phyloP scores from a whole-genome alignment of 1,140 invertebrate genomes.

The Harpegnathos saltator region DNA sequence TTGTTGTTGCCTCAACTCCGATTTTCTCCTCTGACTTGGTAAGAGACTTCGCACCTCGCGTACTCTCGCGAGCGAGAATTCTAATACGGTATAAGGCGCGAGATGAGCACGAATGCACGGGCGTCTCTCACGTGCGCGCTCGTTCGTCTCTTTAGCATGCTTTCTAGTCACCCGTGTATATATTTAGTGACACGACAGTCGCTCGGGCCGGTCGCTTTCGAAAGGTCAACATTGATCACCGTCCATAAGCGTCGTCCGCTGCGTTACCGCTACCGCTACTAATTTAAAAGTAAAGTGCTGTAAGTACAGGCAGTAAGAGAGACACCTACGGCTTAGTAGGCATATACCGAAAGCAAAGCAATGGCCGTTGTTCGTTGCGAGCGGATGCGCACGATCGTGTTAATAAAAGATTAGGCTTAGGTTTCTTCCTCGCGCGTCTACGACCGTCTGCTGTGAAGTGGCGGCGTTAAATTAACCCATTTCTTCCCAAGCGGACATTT shows the following conservation, averaged over 20 bases:
- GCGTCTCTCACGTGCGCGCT: background rate
- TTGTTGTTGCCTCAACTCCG: background rate
- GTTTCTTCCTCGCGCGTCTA: no score
- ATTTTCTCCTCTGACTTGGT: background rate
- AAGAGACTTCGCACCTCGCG: background rate
- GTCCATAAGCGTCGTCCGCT: conserved; percentile 35
- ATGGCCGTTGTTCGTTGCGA: no score
- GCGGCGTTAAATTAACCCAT: no score
- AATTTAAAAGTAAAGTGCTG: conserved; percentile 41
- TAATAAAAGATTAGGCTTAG: no score
- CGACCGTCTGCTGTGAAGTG: no score
- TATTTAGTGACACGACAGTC: conserved; percentile 65
- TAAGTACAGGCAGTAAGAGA: background rate
- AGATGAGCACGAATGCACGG: background rate
- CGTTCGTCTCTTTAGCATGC: conserved; percentile 24
- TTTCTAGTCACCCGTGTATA: conserved; percentile 62
- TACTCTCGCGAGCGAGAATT: background rate
- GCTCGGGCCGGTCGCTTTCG: conserved; percentile 9
- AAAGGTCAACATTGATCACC: conserved; percentile 62
- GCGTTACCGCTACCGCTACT: conserved; percentile 1
- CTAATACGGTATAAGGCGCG: background rate
- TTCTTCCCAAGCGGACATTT: no score
- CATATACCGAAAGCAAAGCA: conserved; percentile 28
- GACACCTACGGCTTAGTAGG: background rate
- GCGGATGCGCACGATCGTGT: no score